Evolutionary conservation across 1,140 invertebrate species (phyloP).

Genomic region (Drosophila equinoxialis): DNA sequence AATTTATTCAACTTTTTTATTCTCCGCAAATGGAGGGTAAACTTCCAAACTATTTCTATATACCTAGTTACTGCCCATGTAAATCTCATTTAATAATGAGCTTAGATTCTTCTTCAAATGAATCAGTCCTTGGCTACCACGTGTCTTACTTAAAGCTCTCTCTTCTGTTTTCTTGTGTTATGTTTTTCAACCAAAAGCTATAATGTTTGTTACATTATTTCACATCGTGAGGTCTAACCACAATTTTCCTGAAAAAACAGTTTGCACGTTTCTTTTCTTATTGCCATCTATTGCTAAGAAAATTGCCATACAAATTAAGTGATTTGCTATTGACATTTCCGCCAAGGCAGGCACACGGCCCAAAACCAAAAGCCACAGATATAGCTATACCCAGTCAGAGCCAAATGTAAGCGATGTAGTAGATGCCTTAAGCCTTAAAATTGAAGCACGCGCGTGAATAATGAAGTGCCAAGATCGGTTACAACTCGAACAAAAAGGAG

Average conservation of each 20-base stretch:
- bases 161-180: neutral
- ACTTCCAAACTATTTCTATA: no score
- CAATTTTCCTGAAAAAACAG: constrained; percentile 44
- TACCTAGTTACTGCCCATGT: no score
- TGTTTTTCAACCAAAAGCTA: constrained; percentile 9
- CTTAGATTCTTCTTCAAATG: neutral
- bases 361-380: constrained; percentile 16
- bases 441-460: constrained; percentile 77
- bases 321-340: constrained; percentile 83
- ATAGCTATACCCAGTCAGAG: constrained; percentile 10
- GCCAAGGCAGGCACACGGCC: constrained; percentile 37
- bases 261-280: constrained; percentile 60
- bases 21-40: no score
- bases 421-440: constrained; percentile 65
- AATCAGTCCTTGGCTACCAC: neutral
- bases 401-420: neutral
- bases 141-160: neutral
- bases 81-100: neutral
- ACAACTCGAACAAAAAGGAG: constrained; percentile 36
- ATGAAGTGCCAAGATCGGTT: constrained; percentile 82
- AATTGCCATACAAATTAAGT: constrained; percentile 82
- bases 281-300: constrained; percentile 46
- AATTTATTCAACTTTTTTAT: no score
- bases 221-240: constrained; percentile 62
- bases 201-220: constrained; percentile 75